Evolutionary conservation across 2,797 vertebrate species (phyloP), one percentile per base, ranked within the genome.

Genomic region (Sebastes vulpes): DNA sequence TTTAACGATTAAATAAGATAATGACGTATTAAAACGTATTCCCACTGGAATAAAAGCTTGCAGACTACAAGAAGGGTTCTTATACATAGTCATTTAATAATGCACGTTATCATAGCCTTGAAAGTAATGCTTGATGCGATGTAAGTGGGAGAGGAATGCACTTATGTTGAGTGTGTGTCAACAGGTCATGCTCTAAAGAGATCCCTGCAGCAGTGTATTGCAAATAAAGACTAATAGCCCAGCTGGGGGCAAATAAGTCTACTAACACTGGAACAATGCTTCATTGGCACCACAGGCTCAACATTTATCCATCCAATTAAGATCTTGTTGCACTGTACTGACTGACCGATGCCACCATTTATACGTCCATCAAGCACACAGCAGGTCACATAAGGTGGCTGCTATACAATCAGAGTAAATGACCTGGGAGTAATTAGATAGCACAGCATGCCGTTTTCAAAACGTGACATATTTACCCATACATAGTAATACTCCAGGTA

Each of bases 141-240:
- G 29, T 29, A 74, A 9, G 64, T 72, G 53, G 63, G 21, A 57
- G 70, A 66, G 70, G 14, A 70, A 52, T 28, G 52, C n/a, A 48
- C 56, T 76, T 79, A 75, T 80, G 21, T 23, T 83, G 26, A 82
- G 26, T 65, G 28, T 58, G 71, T 82, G 58, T 78, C 66, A 76
- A 66, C 28, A 23, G 83, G 79, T 79, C 78, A 76, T 53, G 60
- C 52, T 74, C 57, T 68, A 21, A 86, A 77, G 25, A 70, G 32
- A 38, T 74, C 75, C 75, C 60, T 63, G 28, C 28, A 46, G 68
- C 52, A 83, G 59, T 53, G 72, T 77, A 67, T 72, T 81, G 65
- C 54, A 84, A 82, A 86, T 87, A 78, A 68, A 84, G 75, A 82
- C 68, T 58, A 82, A 85, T 79, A 61, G 78, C 69, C 23, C 64